Evolutionary conservation across 2,113 vertebrate genomes (phyloP), one percentile per base, ranked within the genome.

Genomic region (Lepisosteus osseus): DNA sequence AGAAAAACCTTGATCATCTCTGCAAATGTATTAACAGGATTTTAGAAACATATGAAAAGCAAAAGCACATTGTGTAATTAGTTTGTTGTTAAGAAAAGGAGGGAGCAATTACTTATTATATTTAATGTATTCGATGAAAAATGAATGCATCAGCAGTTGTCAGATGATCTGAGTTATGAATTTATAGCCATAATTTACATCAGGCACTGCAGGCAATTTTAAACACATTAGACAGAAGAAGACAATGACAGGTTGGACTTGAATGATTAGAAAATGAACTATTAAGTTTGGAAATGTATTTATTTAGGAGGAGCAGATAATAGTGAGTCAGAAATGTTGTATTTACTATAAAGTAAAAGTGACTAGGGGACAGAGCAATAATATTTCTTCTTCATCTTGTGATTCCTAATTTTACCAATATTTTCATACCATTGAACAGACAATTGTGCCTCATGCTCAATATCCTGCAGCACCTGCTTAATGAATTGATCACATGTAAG

Each of bases 181-280:
- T 82, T 86, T 82, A 78, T 75, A 77, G 69, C 9, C 69, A 29
- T 78, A 76, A 74, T 86, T 86, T 87, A 70, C 47, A 79, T 78
- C 45, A 57, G 77, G 71, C 43, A 70, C 63, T 43, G 64, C 54
- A 75, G 75, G 72, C 65, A 68, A 11, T 74, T 82, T 85, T 85
- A 78, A 54, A 65, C 29, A 43, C 41, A 65, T 65, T 65, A 65
- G 63, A 44, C 41, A 43, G 47, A 51, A 51, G 47, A 65, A 14
- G 63, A 65, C 63, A 51, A 65, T 69, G 69, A 62, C 65, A 79
- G 41, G 83, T 79, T 84, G 17, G 54, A 59, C 80, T 82, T 84
- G 73, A 78, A 74, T 78, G 78, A 78, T 77, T 77, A 66, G 42
- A 65, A 51, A 51, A 42, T 65, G 2, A 12, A 63, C 14, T 29